phyloP scores from a whole-genome alignment of 2,113 vertebrate species.

The Brienomyrus brachyistius region DNA sequence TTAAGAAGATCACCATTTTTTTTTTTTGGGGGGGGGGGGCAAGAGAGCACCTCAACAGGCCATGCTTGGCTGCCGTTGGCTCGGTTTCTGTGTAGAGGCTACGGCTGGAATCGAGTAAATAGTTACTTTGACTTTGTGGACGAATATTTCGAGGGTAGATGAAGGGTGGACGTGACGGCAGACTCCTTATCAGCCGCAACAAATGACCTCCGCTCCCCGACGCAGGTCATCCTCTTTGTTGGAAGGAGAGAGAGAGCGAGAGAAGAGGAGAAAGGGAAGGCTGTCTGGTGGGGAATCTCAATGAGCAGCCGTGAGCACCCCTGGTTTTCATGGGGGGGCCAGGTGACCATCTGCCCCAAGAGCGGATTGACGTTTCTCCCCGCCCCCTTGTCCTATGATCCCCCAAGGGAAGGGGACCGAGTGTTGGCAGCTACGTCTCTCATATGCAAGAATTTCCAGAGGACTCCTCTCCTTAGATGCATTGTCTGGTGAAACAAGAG shows the following conservation, averaged over 20 bases:
- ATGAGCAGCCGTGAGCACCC: conserved; percentile 26
- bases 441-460: not conserved
- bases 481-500: not conserved
- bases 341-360: conserved; percentile 38
- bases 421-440: not conserved
- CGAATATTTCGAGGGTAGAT: conserved; percentile 25
- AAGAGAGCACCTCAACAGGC: not conserved
- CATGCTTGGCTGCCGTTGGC: not conserved
- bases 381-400: not conserved
- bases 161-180: conserved; percentile 34
- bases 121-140: conserved; percentile 36
- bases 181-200: conserved; percentile 32
- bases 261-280: not conserved
- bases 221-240: not conserved
- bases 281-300: conserved; percentile 30
- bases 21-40: not conserved
- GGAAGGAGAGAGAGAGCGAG: not conserved
- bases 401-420: not conserved
- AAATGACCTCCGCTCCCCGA: conserved; percentile 35
- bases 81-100: not conserved
- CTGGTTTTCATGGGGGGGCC: conserved; percentile 18
- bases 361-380: conserved; percentile 3
- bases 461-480: not conserved
- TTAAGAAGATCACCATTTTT: not conserved
- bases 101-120: conserved; percentile 32